Evolutionary conservation across 2,113 vertebrate species (phyloP).

Genomic region (Stegastes partitus): DNA sequence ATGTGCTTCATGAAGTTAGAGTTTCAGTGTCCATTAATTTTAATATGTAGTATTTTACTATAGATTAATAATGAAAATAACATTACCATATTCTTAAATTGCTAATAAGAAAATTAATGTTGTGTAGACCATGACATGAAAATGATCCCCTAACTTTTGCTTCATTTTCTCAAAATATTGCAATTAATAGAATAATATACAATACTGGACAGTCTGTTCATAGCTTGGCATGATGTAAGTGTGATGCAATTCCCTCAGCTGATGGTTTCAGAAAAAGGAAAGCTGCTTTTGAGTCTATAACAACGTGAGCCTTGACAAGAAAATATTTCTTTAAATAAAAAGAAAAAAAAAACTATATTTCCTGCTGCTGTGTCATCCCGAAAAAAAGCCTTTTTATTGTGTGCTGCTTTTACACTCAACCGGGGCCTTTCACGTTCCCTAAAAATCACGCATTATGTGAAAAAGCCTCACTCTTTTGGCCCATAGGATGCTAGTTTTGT

Average conservation of each 20-base stretch:
- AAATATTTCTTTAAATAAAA: constrained; percentile 30
- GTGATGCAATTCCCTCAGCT: constrained; percentile 59
- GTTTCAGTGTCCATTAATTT: neutral
- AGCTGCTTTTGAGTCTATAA: constrained; percentile 34
- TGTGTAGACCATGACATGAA: neutral
- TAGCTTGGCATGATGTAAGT: constrained; percentile 58
- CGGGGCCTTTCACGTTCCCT: constrained; percentile 38
- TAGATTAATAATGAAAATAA: neutral
- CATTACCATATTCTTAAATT: constrained; percentile 14
- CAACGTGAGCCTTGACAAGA: constrained; percentile 34
- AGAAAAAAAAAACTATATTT: constrained; percentile 32
- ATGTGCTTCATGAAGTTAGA: neutral
- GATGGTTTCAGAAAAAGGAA: constrained; percentile 43
- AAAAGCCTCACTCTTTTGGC: constrained; percentile 46
- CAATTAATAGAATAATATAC: constrained; percentile 33
- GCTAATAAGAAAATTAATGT: neutral
- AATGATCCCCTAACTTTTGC: neutral
- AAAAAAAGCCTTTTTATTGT: constrained; percentile 29
- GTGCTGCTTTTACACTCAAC: constrained; percentile 36
- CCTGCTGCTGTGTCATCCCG: constrained; percentile 14
- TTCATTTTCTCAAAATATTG: constrained; percentile 20
- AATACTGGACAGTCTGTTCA: constrained; percentile 22
- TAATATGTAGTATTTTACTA: neutral
- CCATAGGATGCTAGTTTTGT: constrained; percentile 52
- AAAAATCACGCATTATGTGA: constrained; percentile 55